A percentile compares a stretch with the other conserved stretches of the same genome.
Conservation (phyloP, 2,797 vertebrate genomes). For the Cynopterus sphinx region DNA sequence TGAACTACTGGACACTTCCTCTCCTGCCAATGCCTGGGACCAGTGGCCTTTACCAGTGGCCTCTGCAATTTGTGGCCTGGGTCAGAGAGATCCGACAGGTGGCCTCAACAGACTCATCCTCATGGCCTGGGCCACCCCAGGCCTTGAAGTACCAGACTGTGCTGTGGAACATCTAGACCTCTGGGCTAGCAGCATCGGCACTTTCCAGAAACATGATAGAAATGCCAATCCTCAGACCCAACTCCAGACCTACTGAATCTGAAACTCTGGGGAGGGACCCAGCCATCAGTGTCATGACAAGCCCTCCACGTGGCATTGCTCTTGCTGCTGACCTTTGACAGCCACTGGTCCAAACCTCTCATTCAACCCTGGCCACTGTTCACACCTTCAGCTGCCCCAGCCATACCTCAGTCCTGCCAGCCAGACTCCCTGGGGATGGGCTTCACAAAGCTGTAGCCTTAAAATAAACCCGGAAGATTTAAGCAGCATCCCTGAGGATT, state of each 20-base stretch:
- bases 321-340: not conserved
- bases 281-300: rapidly evolving
- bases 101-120: not conserved
- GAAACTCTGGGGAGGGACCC: not conserved
- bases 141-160: not conserved
- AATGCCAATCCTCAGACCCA: not conserved
- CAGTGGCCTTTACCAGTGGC: not conserved
- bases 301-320: too few species aligned
- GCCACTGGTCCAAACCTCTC: not conserved
- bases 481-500: not conserved
- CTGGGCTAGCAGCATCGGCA: not conserved
- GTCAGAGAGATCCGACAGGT: not conserved
- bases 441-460: not conserved
- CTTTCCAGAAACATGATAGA: not conserved
- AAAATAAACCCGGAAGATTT: not conserved
- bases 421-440: not conserved
- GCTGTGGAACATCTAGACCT: not conserved
- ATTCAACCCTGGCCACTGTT: not conserved
- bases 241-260: not conserved
- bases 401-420: rapidly evolving
- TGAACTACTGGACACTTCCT: rapidly evolving
- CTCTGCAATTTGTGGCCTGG: not conserved
- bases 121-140: rapidly evolving
- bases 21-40: not conserved
- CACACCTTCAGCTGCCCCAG: not conserved